A percentile compares a stretch with the other conserved stretches of the same genome.
Conservation (phyloP, 2,113 vertebrate genomes). For the Cochlearius cochlearius region DNA sequence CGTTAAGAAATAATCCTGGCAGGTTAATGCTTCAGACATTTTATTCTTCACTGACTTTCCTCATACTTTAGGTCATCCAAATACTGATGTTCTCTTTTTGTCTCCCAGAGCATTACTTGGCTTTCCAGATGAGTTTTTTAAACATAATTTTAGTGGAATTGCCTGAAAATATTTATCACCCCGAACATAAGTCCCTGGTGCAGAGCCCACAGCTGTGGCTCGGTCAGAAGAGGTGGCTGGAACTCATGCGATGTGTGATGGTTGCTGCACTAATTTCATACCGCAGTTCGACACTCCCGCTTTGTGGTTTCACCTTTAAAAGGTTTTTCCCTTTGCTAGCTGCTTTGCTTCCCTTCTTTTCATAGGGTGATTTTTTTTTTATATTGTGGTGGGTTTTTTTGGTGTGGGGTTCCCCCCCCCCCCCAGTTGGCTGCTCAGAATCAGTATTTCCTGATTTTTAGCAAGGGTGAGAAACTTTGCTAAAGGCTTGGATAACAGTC, state of each 20-base stretch:
- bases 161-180: background rate
- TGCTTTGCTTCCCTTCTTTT: background rate
- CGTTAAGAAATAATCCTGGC: constrained; percentile 12
- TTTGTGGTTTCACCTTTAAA: background rate
- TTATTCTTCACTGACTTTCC: constrained; percentile 13
- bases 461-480: background rate
- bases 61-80: background rate
- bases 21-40: constrained; percentile 35
- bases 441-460: background rate
- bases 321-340: background rate
- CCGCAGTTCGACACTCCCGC: background rate
- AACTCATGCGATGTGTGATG: background rate
- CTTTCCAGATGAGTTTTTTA: background rate
- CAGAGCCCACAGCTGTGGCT: fast-evolving
- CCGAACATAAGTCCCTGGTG: background rate
- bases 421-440: background rate
- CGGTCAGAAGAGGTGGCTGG: background rate
- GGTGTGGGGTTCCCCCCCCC: background rate
- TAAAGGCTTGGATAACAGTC: background rate
- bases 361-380: background rate
- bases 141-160: background rate
- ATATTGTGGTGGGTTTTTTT: background rate
- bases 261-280: background rate
- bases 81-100: constrained; percentile 30
- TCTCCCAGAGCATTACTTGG: background rate